A percentile compares a stretch with the other conserved stretches of the same genome.
Evolutionary conservation across 2,888 invertebrate species (phyloP).

Genomic region (Mayetiola destructor): DNA sequence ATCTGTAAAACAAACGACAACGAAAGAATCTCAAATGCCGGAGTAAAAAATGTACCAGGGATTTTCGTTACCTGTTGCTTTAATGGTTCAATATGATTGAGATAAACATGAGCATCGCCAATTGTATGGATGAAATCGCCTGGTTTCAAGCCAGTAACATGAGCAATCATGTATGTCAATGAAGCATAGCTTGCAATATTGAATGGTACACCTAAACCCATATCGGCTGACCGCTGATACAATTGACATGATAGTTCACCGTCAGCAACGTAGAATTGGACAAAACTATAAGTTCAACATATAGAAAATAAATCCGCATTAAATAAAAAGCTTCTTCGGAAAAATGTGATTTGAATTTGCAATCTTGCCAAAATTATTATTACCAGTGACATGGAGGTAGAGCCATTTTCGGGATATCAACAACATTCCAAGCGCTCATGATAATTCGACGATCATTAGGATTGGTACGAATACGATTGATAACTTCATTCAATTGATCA

Average conservation of each 20-base stretch:
- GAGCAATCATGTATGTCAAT: slow-evolving; percentile 90
- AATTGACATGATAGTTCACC: slow-evolving; percentile 79
- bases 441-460: slow-evolving; percentile 82
- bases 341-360: no score
- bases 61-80: slow-evolving; percentile 50
- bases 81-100: slow-evolving; percentile 75
- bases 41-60: not conserved
- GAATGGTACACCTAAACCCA: slow-evolving; percentile 97
- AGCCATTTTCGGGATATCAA: slow-evolving; percentile 79
- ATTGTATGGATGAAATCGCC: slow-evolving; percentile 89
- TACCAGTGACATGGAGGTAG: slow-evolving; percentile 95
- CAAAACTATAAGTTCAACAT: no score
- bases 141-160: slow-evolving; percentile 80
- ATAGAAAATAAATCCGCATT: no score
- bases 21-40: not conserved
- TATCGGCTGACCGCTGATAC: slow-evolving; percentile 93
- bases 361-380: no score
- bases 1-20: not conserved
- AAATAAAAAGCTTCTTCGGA: no score
- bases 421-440: slow-evolving; percentile 90
- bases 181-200: slow-evolving; percentile 95
- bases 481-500: slow-evolving; percentile 73
- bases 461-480: slow-evolving; percentile 61
- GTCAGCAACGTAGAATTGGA: slow-evolving; percentile 81
- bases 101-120: slow-evolving; percentile 91